Conservation (phyloP, 2,113 vertebrate genomes). For the Prinia subflava region DNA sequence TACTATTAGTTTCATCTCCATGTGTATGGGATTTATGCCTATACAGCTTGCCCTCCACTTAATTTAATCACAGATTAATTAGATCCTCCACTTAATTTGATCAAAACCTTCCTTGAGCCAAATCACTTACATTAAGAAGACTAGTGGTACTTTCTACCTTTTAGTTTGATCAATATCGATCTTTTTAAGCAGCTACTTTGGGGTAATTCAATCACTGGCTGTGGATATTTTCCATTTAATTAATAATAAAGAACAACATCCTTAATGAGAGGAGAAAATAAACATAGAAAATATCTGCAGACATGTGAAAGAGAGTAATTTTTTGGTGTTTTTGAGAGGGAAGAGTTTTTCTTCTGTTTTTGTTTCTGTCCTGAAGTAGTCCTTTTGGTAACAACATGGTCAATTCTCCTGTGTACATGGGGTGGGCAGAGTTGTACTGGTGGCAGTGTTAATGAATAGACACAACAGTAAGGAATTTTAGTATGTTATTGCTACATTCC, state of each 20-base stretch:
- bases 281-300: background rate
- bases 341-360: background rate
- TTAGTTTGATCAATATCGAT: conserved; percentile 62
- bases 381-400: background rate
- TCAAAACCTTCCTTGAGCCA: conserved; percentile 63
- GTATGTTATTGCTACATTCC: background rate
- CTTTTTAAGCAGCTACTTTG: conserved; percentile 51
- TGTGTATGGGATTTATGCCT: conserved; percentile 51
- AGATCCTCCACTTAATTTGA: conserved; percentile 64
- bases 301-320: background rate
- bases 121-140: conserved; percentile 60
- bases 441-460: background rate
- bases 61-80: conserved; percentile 68
- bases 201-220: conserved; percentile 54
- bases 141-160: conserved; percentile 27
- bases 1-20: conserved; percentile 33
- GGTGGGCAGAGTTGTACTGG: background rate
- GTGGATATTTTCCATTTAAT: conserved; percentile 58
- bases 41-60: conserved; percentile 40
- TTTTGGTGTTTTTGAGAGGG: accelerated
- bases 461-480: background rate
- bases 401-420: background rate
- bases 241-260: conserved; percentile 41
- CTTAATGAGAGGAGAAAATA: conserved; percentile 7
- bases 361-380: background rate